These are phyloP conservation scores for Drosophila suzukii DNA, from an alignment of 1,140 invertebrate genomes.

Conservation along the genomic window DNA sequence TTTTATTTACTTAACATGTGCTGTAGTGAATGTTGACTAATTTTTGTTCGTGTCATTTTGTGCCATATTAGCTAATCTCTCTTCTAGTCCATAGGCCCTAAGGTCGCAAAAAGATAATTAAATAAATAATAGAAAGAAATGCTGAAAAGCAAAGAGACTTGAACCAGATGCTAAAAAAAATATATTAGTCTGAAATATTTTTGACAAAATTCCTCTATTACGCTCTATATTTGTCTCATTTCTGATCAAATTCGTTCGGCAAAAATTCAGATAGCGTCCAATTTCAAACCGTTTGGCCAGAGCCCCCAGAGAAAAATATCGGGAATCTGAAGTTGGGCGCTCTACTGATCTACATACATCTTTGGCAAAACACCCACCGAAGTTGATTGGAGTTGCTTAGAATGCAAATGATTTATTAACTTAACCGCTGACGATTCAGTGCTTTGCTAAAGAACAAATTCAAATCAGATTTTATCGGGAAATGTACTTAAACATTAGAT, in stretches of 20 bases:
- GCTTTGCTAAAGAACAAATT: slow-evolving; percentile 59
- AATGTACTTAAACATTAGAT: slow-evolving; percentile 64
- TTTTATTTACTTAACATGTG: slow-evolving; percentile 71
- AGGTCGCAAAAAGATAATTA: slow-evolving; percentile 37
- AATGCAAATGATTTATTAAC: slow-evolving; percentile 12
- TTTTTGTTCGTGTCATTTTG: slow-evolving; percentile 65
- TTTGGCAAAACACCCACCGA: slow-evolving; percentile 77
- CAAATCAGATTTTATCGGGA: slow-evolving; percentile 17
- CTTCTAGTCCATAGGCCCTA: slow-evolving; percentile 44
- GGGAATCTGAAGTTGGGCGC: slow-evolving; percentile 33
- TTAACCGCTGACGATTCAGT: slow-evolving; percentile 24
- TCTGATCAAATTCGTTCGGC: slow-evolving; percentile 15
- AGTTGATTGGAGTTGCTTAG: slow-evolving; percentile 43
- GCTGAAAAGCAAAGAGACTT: slow-evolving; percentile 44
- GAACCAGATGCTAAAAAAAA: slow-evolving; percentile 28
- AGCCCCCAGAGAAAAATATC: slow-evolving; percentile 19
- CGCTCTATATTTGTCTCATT: slow-evolving; percentile 7
- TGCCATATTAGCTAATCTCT: slow-evolving; percentile 71
- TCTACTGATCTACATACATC: slow-evolving; percentile 30
- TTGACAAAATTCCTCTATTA: slow-evolving; percentile 23
- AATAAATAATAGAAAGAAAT: slow-evolving; percentile 10
- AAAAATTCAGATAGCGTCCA: slow-evolving; percentile 23
- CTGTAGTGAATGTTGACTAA: slow-evolving; percentile 78
- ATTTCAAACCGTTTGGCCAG: slow-evolving; percentile 36
- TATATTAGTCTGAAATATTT: slow-evolving; percentile 22